Evolutionary conservation across 2,888 invertebrate genomes (phyloP), one percentile per base, ranked within the genome.

Genomic region (Clistopyga incitator): DNA sequence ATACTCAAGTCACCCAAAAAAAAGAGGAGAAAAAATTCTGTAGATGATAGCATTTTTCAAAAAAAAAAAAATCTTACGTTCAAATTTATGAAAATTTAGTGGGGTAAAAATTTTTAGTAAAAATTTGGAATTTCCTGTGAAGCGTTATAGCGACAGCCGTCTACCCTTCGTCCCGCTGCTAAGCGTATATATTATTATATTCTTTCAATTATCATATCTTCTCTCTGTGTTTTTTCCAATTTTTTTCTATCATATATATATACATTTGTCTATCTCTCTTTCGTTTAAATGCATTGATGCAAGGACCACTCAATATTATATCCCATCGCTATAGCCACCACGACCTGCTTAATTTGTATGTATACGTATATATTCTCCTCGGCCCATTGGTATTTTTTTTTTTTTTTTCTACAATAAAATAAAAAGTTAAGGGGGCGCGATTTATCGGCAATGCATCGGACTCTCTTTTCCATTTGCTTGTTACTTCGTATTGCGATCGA

Each of bases 251-350:
- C 47, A 77, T 59, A 72, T 8, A 47, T 68, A 77, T 71, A 68
- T 65, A 61, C 25, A 82, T 76, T 67, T 20, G 42, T 71, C 68
- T 71, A 65, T 80, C 29, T 67, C 77, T 88, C 85, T 89, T 90
- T 87, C 89, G 89, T 92, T 92, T 92, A 89, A 90, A 89, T 92
- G 92, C 92, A 94, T 94, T 93, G 92, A 94, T 95, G 95, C 96
- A 96, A 96, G 96, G 96, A 96, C 96, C 96, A 96, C 96, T 96
- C 96, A 96, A 96, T 92, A 92, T 90, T 92, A 92, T 90, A 89
- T 93, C 92, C 92, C 92, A 92, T 90, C 89, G 91, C 92, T 92
- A 34, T 61, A 91, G 90, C 90, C 89, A 91, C 90, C 90, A 91
- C 89, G 89, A 92, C 90, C 89, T 90, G 92, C 92, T 92, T 92